Evolutionary conservation across 2,113 vertebrate genomes (phyloP).

Genomic region (Chionomys nivalis): DNA sequence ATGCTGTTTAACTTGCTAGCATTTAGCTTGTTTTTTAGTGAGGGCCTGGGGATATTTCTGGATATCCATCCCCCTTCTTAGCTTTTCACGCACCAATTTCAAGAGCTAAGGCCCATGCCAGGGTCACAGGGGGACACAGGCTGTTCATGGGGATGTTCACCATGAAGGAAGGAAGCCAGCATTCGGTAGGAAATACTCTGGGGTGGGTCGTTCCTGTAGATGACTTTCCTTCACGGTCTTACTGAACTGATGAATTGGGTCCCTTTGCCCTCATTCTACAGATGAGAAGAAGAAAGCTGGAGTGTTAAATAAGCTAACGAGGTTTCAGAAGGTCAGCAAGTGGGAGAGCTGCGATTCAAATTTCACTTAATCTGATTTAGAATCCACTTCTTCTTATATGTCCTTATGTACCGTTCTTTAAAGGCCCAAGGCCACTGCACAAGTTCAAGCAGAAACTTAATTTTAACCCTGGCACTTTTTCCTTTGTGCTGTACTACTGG

Average conservation of each 20-base stretch:
- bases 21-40: not conserved
- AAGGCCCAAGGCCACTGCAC: not conserved
- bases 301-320: not conserved
- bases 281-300: not conserved
- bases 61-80: not conserved
- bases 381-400: not conserved
- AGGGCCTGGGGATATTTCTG: not conserved
- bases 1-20: not conserved
- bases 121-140: not conserved
- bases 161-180: not conserved
- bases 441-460: not conserved
- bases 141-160: not conserved
- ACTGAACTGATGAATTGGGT: not conserved
- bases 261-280: not conserved
- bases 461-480: not conserved
- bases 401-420: not conserved
- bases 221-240: not conserved
- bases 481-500: not conserved
- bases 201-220: not conserved
- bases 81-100: not conserved
- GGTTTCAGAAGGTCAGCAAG: not conserved
- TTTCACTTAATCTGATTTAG: not conserved
- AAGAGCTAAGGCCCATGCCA: not conserved
- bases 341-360: not conserved
- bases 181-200: not conserved